Base-by-base conservation (phyloP, 2,113 vertebrate genomes). In the Lepisosteus oculatus region DNA sequence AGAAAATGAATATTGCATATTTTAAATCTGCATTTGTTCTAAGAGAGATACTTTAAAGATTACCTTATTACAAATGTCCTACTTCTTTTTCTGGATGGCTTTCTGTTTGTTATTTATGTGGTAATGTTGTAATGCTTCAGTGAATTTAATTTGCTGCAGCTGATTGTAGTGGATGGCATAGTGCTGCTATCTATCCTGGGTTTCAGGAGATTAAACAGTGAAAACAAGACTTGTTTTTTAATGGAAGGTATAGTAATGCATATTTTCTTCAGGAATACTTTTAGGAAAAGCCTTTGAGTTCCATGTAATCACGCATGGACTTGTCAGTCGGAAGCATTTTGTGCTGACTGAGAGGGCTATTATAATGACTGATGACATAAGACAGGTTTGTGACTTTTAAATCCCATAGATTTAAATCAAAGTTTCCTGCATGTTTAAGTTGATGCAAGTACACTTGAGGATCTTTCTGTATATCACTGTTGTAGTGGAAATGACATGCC, bases 261-360 rank as follows among this genome's bases (percentile, higher is more conserved):
- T 65, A 65, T 44, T 75, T 74, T 72, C 68, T 64, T 67, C 73
- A 69, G 72, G 57, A 6, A 51, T 8, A 13, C 11, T 13, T 59
- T 59, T 59, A 5, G 14, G 57, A 13, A n/a, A 59, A 59, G 14
- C 57, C 12, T 3, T 59, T 59, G 57, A 59, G 5, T 13, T 59
- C 9, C 12, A n/a, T 59, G 57, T 59, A 59, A 15, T 59, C 57
- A 6, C 9, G 2, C 11, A 6, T 59, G 2, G 81, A 69, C 76
- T 85, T 80, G 79, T 83, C 77, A 62, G 77, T 83, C 81, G 85
- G 80, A 80, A 70, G 83, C 84, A 85, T 87, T 88, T 86, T 81
- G 83, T 80, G 79, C 85, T 89, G 84, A 88, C 90, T 86, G 86
- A 89, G 86, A 86, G 84, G 79, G 80, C 83, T 85, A 88, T 89